A percentile compares a stretch with the other conserved stretches of the same genome.
phyloP scores from a whole-genome alignment of 2,888 invertebrate species.

The Cerastoderma edule region DNA sequence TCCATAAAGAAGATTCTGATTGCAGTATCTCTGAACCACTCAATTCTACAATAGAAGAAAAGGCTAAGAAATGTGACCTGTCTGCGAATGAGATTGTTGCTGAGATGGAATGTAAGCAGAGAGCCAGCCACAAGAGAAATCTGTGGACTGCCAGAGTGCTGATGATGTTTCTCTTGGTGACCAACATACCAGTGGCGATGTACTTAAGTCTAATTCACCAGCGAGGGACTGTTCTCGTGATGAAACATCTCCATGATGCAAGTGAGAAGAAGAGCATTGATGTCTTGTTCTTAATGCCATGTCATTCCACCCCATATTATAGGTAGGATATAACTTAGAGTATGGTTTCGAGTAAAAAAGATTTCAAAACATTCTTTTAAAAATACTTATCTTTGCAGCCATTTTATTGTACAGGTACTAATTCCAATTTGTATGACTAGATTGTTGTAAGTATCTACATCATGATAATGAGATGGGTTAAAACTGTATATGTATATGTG shows the following conservation, averaged over 20 bases:
- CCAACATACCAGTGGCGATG: constrained; percentile 85
- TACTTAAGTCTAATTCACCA: constrained; percentile 93
- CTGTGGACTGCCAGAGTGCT: constrained; percentile 71
- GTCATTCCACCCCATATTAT: constrained; percentile 95
- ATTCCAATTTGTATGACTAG: too few relatives aligned
- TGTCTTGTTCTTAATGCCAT: constrained; percentile 94
- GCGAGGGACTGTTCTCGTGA: constrained; percentile 90
- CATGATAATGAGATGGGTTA: too few relatives aligned
- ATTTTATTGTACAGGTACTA: too few relatives aligned
- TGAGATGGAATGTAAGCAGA: constrained; percentile 62
- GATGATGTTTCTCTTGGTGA: constrained; percentile 73
- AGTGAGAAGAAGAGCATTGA: constrained; percentile 82
- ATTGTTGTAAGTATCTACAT: too few relatives aligned
- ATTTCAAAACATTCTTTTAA: too few relatives aligned
- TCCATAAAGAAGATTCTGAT: constrained; percentile 15
- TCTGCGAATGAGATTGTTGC: constrained; percentile 57
- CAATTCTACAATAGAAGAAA: neutral
- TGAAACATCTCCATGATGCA: constrained; percentile 88
- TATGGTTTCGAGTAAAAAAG: too few relatives aligned
- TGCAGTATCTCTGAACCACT: neutral
- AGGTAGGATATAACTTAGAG: constrained; percentile 86
- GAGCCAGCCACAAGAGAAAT: constrained; percentile 65
- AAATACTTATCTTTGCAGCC: too few relatives aligned
- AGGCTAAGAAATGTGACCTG: constrained; percentile 34
- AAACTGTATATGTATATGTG: too few relatives aligned